phyloP scores from a whole-genome alignment of 2,797 vertebrate species.

The Sebastes vulpes region DNA sequence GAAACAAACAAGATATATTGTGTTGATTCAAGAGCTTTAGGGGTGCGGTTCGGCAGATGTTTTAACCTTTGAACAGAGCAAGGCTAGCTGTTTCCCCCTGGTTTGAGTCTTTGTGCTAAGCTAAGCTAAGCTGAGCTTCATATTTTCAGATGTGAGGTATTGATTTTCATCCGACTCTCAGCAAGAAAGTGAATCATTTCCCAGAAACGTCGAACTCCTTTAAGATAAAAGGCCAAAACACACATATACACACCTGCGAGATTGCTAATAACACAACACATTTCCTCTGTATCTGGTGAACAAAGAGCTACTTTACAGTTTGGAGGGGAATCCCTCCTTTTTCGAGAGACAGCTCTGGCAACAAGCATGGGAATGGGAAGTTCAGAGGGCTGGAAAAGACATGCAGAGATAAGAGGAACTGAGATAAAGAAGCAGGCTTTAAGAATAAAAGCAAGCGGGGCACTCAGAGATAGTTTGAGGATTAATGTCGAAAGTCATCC shows the following conservation, averaged over 20 bases:
- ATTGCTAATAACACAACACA: neutral
- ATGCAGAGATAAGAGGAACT: conserved; percentile 48
- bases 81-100: neutral
- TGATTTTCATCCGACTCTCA: too few relatives aligned
- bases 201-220: neutral
- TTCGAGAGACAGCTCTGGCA: conserved; percentile 12
- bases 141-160: neutral
- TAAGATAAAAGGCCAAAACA: neutral
- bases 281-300: conserved; percentile 30
- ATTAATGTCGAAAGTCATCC: conserved; percentile 66
- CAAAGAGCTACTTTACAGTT: conserved; percentile 28
- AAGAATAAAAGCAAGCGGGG: conserved; percentile 24
- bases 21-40: neutral
- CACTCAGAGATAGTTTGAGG: conserved; percentile 34
- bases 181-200: neutral
- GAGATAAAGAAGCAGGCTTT: conserved; percentile 33
- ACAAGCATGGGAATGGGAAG: conserved; percentile 28
- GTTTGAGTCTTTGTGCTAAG: neutral
- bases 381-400: conserved; percentile 54
- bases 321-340: conserved; percentile 22
- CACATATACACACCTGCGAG: neutral
- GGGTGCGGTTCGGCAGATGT: neutral
- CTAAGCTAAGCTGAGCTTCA: neutral
- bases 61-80: neutral
- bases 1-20: neutral